Percentiles rank a stretch among this genome's conserved stretches.
Evolutionary conservation across 1,140 invertebrate genomes (phyloP).

Genomic region (Sminthurides bifidus): DNA sequence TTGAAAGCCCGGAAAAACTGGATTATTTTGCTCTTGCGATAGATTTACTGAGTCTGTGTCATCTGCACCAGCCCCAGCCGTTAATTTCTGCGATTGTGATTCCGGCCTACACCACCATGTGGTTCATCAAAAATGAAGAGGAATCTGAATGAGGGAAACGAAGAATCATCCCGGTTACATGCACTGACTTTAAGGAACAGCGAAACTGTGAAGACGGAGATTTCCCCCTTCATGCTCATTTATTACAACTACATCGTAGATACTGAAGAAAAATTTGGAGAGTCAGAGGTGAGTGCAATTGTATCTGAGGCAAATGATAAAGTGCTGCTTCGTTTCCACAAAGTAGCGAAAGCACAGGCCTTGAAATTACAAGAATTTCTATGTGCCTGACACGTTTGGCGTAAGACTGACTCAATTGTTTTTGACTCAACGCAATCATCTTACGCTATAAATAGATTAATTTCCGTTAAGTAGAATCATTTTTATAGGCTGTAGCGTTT

Average conservation of each 20-base stretch:
- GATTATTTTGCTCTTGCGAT: conserved; percentile 21
- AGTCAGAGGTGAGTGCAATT: background rate
- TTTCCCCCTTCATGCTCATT: background rate
- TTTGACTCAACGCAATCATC: too few species aligned
- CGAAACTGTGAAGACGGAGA: background rate
- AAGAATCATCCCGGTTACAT: too few species aligned
- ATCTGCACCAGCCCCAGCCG: background rate
- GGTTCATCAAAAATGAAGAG: background rate
- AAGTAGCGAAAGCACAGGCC: too few species aligned
- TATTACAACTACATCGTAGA: background rate
- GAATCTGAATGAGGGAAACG: background rate
- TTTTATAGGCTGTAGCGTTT: too few species aligned
- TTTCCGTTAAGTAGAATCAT: too few species aligned
- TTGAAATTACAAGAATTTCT: too few species aligned
- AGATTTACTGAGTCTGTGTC: conserved; percentile 16
- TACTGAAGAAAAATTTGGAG: conserved; percentile 1
- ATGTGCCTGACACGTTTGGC: too few species aligned
- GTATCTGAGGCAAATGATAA: too few species aligned
- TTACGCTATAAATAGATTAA: too few species aligned
- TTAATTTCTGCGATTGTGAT: background rate
- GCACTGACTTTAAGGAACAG: background rate
- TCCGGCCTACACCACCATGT: background rate
- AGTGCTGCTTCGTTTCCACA: too few species aligned
- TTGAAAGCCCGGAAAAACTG: conserved; percentile 6
- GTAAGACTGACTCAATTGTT: too few species aligned